Base-by-base conservation (phyloP, 2,888 invertebrate species). In the Plebejus melissa region DNA sequence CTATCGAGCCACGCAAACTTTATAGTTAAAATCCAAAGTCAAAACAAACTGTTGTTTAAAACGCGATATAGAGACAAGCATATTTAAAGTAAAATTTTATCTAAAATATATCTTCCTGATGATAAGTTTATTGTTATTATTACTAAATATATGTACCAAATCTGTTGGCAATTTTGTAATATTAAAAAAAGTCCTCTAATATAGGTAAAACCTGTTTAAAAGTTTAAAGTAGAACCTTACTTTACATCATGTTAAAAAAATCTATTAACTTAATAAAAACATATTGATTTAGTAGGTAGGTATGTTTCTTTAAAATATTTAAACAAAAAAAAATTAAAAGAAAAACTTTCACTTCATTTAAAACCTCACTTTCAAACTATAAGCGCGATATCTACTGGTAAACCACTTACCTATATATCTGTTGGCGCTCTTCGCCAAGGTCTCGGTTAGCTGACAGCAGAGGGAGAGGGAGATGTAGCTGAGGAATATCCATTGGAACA, bases 401-500 rank as follows among this genome's bases (percentile, higher is more conserved):
- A 46, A 76, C 75, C 72, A 78, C 91, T 90, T 79, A 93, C 93
- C 93, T 79, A 92, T 92, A 82, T 88, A 93, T 81, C 93, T 85
- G 82, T 92, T 93, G 46, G 93, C 92, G 80, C 92, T 92, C 79
- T 93, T 93, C 22, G 93, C 93, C 85, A 92, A 87, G 82, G 91
- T 93, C 85, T 93, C 93, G 77, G 88, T 90, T 32, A 93, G 87
- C 81, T 93, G 93, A 83, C 93, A 93, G 85, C 93, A 92, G 82
- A 93, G 90, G 79, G 93, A 91, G 79, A 93, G 90, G 69, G 93
- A 93, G 82, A 93, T 83, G 80, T 93, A 90, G 86, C 93, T 93
- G 78, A 93, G 83, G 84, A 93, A 88, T 81, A 93, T 86, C 81
- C 93, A 91, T 84, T 93, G 93, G 83, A 88, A 92, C 83, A 85